Evolutionary conservation across 2,888 invertebrate species (phyloP), one percentile per base, ranked within the genome.

Genomic region (Cosmopolites sordidus): DNA sequence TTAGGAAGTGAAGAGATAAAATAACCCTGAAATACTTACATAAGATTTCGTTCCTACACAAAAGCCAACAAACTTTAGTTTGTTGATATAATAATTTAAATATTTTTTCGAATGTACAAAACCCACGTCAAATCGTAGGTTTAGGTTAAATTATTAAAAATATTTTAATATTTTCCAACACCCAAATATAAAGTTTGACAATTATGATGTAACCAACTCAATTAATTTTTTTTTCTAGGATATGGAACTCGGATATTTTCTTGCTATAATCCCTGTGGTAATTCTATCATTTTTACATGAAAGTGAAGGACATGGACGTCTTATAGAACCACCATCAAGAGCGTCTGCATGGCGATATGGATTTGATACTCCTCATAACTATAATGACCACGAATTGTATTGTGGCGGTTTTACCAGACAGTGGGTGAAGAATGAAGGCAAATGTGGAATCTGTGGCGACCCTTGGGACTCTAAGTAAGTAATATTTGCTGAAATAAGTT

Each of bases 301-400:
- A 51, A 81, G 78, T 42, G 72, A 72, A 58, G 81, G 81, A 11
- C 89, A 89, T 72, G 89, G 88, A 29, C 78, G 88, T 64, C 79
- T 89, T 53, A 84, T 90, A 52, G 92, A 92, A 69, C 92, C 92
- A 0, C 92, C 92, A 1, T 90, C 90, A 45, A 78, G 92, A 55
- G 89, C 90, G 4, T 87, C 89, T 1, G 91, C 91, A 66, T 92
- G 92, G 92, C 81, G 92, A 60, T 92, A 85, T 73, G 92, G 92
- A 52, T 93, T 92, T 73, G 82, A 85, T 69, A 90, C 92, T 1
- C 90, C 90, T 1, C 87, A 87, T 66, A 88, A 93, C 73, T 92
- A 92, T 75, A 91, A 92, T 71, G 92, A 93, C 73, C 87, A 92
- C 70, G 90, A 92, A 68, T 78, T 87, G 2, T 92, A 86, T 74